Conservation (phyloP, 2,797 vertebrate species). For the Sebastolobus altivelis region DNA sequence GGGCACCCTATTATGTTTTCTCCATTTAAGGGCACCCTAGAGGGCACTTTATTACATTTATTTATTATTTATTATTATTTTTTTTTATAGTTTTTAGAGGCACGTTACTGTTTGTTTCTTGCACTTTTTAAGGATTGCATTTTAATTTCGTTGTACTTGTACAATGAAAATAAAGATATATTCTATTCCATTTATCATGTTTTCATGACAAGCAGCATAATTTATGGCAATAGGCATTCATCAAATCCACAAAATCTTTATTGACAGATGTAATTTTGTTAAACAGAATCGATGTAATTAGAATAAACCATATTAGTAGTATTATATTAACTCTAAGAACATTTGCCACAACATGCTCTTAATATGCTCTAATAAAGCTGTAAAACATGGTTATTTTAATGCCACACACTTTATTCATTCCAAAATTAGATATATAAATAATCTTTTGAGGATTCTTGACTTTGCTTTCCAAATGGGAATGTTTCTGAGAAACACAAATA, state of each 20-base stretch:
- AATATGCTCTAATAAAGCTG: conserved; percentile 12
- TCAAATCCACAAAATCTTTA: conserved; percentile 24
- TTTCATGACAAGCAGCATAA: not conserved
- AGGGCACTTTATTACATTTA: too few relatives aligned
- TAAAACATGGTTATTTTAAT: conserved; percentile 2
- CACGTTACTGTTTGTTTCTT: too few relatives aligned
- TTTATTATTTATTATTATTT: too few relatives aligned
- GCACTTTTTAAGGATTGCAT: too few relatives aligned
- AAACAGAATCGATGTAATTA: conserved; percentile 11
- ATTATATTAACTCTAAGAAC: conserved; percentile 25
- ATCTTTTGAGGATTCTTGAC: not conserved
- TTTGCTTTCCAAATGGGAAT: not conserved
- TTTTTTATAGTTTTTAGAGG: too few relatives aligned
- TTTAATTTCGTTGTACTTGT: too few relatives aligned
- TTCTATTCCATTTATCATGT: not conserved
- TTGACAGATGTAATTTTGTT: conserved; percentile 30
- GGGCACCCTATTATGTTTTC: too few relatives aligned
- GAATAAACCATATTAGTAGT: conserved; percentile 48
- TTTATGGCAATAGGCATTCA: not conserved
- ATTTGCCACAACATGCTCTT: conserved; percentile 13
- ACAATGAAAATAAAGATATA: too few relatives aligned
- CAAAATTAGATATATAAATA: not conserved
- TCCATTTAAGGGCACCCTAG: too few relatives aligned
- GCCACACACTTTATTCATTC: conserved; percentile 3
- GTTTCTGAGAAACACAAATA: not conserved